A percentile compares a stretch with the other conserved stretches of the same genome.
Conservation (phyloP, 2,113 vertebrate genomes). For the Corythaixoides concolor region DNA sequence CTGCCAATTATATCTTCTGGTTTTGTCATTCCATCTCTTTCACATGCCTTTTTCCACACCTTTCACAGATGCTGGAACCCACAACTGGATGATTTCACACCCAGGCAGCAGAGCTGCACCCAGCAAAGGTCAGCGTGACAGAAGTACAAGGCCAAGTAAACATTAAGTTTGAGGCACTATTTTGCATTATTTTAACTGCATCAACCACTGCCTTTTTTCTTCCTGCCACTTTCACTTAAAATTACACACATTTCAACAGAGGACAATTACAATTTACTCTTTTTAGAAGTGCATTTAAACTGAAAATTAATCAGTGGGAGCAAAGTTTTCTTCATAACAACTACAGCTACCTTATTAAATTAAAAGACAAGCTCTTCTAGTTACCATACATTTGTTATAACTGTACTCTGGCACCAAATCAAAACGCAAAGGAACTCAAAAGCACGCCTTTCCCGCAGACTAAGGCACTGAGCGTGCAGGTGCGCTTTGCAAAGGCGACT, state of each 20-base stretch:
- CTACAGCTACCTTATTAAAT: not conserved
- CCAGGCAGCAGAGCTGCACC: not conserved
- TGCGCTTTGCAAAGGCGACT: not conserved
- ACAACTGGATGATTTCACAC: fast-evolving
- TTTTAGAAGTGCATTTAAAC: not conserved
- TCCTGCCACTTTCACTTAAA: not conserved
- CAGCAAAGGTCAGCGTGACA: not conserved
- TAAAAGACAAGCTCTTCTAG: not conserved
- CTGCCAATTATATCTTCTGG: not conserved
- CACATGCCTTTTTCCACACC: fast-evolving
- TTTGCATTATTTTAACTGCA: not conserved
- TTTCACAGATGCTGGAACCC: not conserved
- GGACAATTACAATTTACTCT: not conserved
- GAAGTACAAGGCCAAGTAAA: not conserved
- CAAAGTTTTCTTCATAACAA: not conserved
- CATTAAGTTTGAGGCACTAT: fast-evolving
- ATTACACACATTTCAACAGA: not conserved
- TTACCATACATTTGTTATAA: too few relatives aligned
- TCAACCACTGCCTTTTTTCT: not conserved
- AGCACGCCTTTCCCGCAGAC: fast-evolving
- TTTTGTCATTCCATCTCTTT: not conserved
- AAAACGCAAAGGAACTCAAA: not conserved
- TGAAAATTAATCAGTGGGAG: too few relatives aligned
- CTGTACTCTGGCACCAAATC: too few relatives aligned
- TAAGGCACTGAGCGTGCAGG: fast-evolving